Evolutionary conservation across 2,113 vertebrate species (phyloP), one percentile per base, ranked within the genome.

Genomic region (Hystrix brachyura): DNA sequence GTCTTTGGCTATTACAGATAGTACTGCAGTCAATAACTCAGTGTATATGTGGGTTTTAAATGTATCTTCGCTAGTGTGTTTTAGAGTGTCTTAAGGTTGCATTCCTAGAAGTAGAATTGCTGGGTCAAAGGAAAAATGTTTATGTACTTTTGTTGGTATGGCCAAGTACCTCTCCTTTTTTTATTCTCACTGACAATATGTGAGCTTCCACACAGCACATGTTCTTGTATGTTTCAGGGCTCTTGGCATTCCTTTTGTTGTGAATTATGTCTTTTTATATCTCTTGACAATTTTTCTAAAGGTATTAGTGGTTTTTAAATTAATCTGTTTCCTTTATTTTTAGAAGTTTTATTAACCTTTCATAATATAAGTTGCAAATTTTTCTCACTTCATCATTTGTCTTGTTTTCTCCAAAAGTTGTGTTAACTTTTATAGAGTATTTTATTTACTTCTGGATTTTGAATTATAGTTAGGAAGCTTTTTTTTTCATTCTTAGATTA

Each of bases 261-360:
- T 76, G 21, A 81, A 74, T 60, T 85, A 8, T 76, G 8, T 81
- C 55, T 93, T 4, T 83, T 95, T 64, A 65, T 72, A 67, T 3
- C 2, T 83, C 25, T 97, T 96, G 60, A 17, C 21, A 32, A 27
- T 91, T 96, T 96, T 81, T 87, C n/a, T 92, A 71, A 93, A 82
- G 46, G 27, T 51, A 27, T 78, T 55, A 78, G 21, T 1, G 86
- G 57, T 86, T 65, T 34, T 78, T 55, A 0, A 78, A 34, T 78
- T 32, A 72, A 72, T 84, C 69, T 87, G 14, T 88, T 88, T 78
- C 89, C 53, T 96, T 57, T 85, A 48, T 71, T 88, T 81, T 91
- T 82, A 86, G 93, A 95, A 91, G 43, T 29, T 82, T 13, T 48
- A 60, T 60, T 87, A 94, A 90, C 11, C 14, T 29, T 94, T 91